Base-by-base conservation (phyloP, 2,797 vertebrate genomes). In the Sciaenops ocellatus region DNA sequence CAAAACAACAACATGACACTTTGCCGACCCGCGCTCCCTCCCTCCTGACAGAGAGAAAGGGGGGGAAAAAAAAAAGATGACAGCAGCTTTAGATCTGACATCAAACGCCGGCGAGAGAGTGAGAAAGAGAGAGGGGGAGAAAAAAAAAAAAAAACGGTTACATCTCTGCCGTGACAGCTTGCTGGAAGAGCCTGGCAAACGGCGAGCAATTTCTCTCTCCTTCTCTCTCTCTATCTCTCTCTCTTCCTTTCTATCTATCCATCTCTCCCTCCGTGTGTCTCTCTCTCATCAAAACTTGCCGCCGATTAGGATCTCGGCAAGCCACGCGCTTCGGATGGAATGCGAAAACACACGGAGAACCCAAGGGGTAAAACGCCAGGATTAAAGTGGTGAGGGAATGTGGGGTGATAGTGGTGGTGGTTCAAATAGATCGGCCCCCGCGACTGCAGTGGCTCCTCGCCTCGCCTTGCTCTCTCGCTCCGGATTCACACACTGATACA, bases 21-120 rank as follows among this genome's bases (percentile, higher is more conserved):
- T 76, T 78, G 82, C 78, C 86, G 88, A 92, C 92, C 92, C 79
- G 69, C 86, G 28, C 90, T 84, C 89, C 89, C 88, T 89, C 84
- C 86, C 87, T 85, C 80, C 90, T 86, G 85, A 69, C 85, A 82
- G 89, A 87, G 79, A 87, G 79, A 86, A 76, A 80, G 73, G 26
- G 46, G 7, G 16, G 60, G 60, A 78, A 85, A 87, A 80, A 62
- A 79, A 85, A 87, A 79, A 86, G 88, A 90, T 93, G 92, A 94
- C 94, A 94, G 92, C 89, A 76, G 90, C 91, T 93, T 94, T 87
- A 93, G 94, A 94, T 93, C 92, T 93, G 87, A 93, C 94, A 93
- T 94, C 93, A 94, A 94, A 93, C 86, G 80, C 72, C 42, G 62
- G 85, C 64, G 44, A 91, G 86, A 92, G 87, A 89, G 90, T 73